phyloP scores from a whole-genome alignment of 2,113 vertebrate genomes.

The Heloderma charlesbogerti region DNA sequence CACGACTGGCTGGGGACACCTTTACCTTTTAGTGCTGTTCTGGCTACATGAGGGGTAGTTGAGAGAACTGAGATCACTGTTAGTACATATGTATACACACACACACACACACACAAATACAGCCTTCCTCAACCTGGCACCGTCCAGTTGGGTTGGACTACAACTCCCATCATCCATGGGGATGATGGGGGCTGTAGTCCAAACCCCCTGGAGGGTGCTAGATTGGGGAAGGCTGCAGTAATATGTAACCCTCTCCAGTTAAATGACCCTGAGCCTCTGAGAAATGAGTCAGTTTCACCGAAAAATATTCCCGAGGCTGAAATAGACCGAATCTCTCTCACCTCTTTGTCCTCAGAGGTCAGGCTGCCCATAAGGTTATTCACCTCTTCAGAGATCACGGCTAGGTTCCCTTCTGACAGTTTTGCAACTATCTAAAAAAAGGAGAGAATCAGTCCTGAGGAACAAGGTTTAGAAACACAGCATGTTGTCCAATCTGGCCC shows the following conservation, averaged over 20 bases:
- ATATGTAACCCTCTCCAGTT: background rate
- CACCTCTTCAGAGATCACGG: slow-evolving; percentile 62
- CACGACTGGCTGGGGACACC: too few relatives aligned
- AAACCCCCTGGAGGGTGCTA: background rate
- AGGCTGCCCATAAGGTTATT: background rate
- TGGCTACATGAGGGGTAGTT: too few relatives aligned
- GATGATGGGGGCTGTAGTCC: background rate
- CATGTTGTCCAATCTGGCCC: too few relatives aligned
- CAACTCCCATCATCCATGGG: background rate
- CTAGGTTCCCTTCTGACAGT: slow-evolving; percentile 52
- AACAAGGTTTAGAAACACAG: too few relatives aligned
- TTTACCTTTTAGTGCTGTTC: too few relatives aligned
- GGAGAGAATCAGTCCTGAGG: background rate
- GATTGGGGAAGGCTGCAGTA: background rate
- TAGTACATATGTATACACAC: too few relatives aligned
- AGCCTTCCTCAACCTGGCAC: too few relatives aligned
- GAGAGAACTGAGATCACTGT: too few relatives aligned
- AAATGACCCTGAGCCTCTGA: too few relatives aligned
- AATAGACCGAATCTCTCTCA: slow-evolving; percentile 26
- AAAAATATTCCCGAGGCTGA: too few relatives aligned
- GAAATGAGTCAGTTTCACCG: too few relatives aligned
- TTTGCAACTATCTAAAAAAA: slow-evolving; percentile 52
- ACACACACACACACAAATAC: too few relatives aligned
- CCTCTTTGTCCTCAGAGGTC: slow-evolving; percentile 22
- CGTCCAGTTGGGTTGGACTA: background rate